Conservation (phyloP, 1,140 invertebrate genomes). For the Gonioctena quinquepunctata region DNA sequence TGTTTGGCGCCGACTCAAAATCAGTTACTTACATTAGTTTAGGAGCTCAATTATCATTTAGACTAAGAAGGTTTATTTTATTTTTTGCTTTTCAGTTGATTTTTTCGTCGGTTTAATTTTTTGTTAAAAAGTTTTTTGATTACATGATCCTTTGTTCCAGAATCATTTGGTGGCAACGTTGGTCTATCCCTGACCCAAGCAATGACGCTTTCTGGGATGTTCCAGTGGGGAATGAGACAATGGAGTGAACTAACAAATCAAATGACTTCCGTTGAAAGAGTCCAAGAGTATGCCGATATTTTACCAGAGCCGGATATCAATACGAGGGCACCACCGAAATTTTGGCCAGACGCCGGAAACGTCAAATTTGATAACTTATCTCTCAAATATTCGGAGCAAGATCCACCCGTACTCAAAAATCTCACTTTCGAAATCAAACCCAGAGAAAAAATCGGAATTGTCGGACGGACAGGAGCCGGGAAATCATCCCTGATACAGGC, state of each 20-base stretch:
- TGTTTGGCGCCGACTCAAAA: too few relatives aligned
- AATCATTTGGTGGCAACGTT: conserved; percentile 59
- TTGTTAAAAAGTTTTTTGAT: too few relatives aligned
- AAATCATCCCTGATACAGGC: conserved; percentile 77
- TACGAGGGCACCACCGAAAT: conserved; percentile 57
- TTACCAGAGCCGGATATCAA: conserved; percentile 28
- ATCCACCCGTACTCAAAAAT: conserved; percentile 60
- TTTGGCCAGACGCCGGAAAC: conserved; percentile 39
- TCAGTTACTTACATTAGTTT: too few relatives aligned
- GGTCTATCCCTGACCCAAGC: conserved; percentile 62
- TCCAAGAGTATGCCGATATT: conserved; percentile 52
- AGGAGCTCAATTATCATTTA: too few relatives aligned
- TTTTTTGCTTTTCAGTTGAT: too few relatives aligned
- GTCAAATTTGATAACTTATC: conserved; percentile 58
- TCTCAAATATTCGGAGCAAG: conserved; percentile 58
- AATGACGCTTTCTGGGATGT: conserved; percentile 62
- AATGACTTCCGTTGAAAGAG: conserved; percentile 69
- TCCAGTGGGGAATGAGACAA: conserved; percentile 76
- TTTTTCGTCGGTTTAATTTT: too few relatives aligned
- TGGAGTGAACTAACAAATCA: conserved; percentile 72
- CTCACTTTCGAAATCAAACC: conserved; percentile 60
- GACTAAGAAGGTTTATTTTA: too few relatives aligned
- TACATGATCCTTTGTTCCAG: conserved; percentile 41
- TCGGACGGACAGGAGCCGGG: conserved; percentile 78
- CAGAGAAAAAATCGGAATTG: conserved; percentile 71